A percentile compares a stretch with the other conserved stretches of the same genome.
Evolutionary conservation across 2,888 invertebrate genomes (phyloP).

Genomic region (Caenorhabditis macrosperma): DNA sequence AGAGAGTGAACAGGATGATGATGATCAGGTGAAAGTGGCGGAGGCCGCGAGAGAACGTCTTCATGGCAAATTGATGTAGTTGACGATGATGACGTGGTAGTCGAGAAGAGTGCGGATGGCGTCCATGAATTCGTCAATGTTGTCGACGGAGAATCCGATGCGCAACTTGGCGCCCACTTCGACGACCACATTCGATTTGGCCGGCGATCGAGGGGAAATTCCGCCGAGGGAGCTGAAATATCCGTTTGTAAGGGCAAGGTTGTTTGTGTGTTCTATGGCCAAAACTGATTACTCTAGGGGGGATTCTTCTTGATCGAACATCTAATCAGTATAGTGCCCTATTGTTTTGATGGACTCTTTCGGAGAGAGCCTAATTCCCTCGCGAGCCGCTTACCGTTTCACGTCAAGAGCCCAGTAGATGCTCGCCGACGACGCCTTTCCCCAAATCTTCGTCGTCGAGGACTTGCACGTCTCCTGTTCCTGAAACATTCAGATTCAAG

Average conservation of each 20-base stretch:
- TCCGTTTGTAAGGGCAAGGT: neutral
- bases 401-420: conserved; percentile 71
- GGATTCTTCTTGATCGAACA: neutral
- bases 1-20: conserved; percentile 7
- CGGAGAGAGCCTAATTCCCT: neutral
- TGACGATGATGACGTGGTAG: conserved; percentile 72
- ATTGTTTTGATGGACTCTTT: too few relatives aligned
- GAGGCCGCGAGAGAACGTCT: neutral
- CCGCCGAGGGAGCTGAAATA: conserved; percentile 57
- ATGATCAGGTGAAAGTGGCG: conserved; percentile 40
- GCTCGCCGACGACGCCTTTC: conserved; percentile 61
- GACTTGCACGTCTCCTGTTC: conserved; percentile 64
- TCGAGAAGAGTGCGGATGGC: conserved; percentile 67
- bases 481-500: conserved; percentile 48
- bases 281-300: too few relatives aligned
- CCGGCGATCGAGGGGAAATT: conserved; percentile 29
- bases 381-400: conserved; percentile 57
- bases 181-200: conserved; percentile 65
- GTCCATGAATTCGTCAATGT: conserved; percentile 71
- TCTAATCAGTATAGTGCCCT: neutral
- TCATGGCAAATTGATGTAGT: conserved; percentile 66
- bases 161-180: conserved; percentile 64
- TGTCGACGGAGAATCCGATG: conserved; percentile 68
- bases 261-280: too few relatives aligned
- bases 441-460: conserved; percentile 65